Evolutionary conservation across 2,113 vertebrate species (phyloP).

Genomic region (Platycercus adscitus): DNA sequence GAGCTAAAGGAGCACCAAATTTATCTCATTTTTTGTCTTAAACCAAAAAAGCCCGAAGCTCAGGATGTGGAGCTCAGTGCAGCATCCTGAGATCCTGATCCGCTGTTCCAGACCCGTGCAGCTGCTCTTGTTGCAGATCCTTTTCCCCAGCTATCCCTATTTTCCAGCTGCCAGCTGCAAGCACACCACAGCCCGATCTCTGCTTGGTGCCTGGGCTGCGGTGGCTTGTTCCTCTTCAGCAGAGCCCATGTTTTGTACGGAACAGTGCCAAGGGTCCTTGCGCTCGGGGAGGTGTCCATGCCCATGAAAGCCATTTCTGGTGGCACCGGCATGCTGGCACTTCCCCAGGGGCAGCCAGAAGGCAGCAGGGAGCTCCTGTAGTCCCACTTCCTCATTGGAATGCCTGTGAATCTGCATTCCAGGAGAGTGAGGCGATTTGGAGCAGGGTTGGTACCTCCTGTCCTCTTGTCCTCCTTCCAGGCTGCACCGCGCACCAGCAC

Average conservation of each 20-base stretch:
- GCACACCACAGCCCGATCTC: not conserved
- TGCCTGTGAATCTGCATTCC: not conserved
- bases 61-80: not conserved
- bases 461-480: not conserved
- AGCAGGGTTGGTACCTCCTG: not conserved
- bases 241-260: not conserved
- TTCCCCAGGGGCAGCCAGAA: not conserved
- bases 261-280: not conserved
- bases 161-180: not conserved
- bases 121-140: not conserved
- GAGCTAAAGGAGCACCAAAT: not conserved
- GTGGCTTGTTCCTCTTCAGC: not conserved
- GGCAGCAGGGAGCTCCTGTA: not conserved
- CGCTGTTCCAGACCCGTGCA: not conserved
- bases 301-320: not conserved
- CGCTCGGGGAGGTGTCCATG: not conserved
- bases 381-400: not conserved
- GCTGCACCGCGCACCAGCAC: not conserved
- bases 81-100: not conserved
- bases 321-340: not conserved
- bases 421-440: not conserved
- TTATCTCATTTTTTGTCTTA: not conserved
- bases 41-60: not conserved
- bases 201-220: not conserved
- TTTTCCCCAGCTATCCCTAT: rapidly evolving